Evolutionary conservation across 2,888 invertebrate species (phyloP).

Genomic region (Micoletzkya japonica): DNA sequence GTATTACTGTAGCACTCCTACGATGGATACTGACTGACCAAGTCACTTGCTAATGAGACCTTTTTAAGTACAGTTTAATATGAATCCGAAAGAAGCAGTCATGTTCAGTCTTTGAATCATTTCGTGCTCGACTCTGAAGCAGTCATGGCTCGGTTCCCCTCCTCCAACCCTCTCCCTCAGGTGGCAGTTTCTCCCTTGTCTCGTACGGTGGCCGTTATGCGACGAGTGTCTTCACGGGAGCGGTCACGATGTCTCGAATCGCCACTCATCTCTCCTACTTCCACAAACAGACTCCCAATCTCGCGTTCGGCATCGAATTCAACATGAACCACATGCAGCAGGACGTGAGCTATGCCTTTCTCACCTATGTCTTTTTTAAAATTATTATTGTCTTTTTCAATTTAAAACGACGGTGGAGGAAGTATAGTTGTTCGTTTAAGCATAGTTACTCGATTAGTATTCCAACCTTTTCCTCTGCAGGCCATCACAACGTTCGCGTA

Average conservation of each 20-base stretch:
- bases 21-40: too few relatives aligned
- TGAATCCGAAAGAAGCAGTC: too few relatives aligned
- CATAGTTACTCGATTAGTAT: background rate
- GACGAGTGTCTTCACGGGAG: slow-evolving; percentile 7
- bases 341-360: slow-evolving; percentile 2
- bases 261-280: slow-evolving; percentile 80
- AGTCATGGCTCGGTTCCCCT: too few relatives aligned
- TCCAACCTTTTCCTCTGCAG: slow-evolving; percentile 22
- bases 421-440: too few relatives aligned
- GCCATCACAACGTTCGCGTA: slow-evolving; percentile 84
- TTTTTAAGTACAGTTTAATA: too few relatives aligned
- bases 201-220: slow-evolving; percentile 82
- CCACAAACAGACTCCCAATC: slow-evolving; percentile 77
- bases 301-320: slow-evolving; percentile 87
- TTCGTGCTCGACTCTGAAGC: too few relatives aligned
- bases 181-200: slow-evolving; percentile 81
- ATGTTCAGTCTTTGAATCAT: too few relatives aligned
- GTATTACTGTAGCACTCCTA: too few relatives aligned
- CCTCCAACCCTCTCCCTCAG: too few relatives aligned
- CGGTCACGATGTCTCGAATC: background rate
- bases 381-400: too few relatives aligned
- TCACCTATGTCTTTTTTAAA: background rate
- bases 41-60: too few relatives aligned
- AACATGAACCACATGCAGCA: slow-evolving; percentile 71
- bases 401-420: too few relatives aligned